These are phyloP conservation scores for Caenorhabditis doughertyi DNA, from an alignment of 2,888 invertebrate species.

Conservation along the genomic window DNA sequence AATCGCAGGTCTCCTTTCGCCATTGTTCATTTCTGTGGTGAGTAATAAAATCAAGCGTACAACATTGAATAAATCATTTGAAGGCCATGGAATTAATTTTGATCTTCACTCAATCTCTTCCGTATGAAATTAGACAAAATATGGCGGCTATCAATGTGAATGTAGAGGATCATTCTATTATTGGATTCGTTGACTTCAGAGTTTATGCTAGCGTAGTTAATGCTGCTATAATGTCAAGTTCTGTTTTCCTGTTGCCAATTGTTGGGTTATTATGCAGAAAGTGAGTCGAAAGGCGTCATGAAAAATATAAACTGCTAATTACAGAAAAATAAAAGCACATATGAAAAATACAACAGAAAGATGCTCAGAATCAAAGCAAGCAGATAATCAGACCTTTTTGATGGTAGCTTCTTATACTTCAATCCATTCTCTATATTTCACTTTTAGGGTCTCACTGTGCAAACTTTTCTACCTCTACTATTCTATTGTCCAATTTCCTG, in stretches of 20 bases:
- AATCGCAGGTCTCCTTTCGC: neutral
- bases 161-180: slow-evolving; percentile 10
- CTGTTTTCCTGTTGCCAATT: slow-evolving; percentile 14
- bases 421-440: neutral
- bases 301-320: neutral
- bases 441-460: slow-evolving; percentile 26
- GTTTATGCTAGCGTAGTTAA: slow-evolving; percentile 13
- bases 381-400: slow-evolving; percentile 32
- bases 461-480: slow-evolving; percentile 38
- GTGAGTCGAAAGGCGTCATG: neutral
- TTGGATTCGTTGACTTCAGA: slow-evolving; percentile 19
- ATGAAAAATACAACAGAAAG: slow-evolving; percentile 13
- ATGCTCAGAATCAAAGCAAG: neutral
- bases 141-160: slow-evolving; percentile 33
- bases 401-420: neutral
- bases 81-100: slow-evolving; percentile 38
- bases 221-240: slow-evolving; percentile 6
- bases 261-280: slow-evolving; percentile 7
- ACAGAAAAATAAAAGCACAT: slow-evolving; percentile 17
- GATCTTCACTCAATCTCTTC: slow-evolving; percentile 5
- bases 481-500: slow-evolving; percentile 35
- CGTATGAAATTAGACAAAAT: no score
- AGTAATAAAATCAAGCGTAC: neutral
- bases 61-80: neutral
- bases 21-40: slow-evolving; percentile 21